phyloP scores from a whole-genome alignment of 1,140 invertebrate genomes.

The Andricus grossulariae region DNA sequence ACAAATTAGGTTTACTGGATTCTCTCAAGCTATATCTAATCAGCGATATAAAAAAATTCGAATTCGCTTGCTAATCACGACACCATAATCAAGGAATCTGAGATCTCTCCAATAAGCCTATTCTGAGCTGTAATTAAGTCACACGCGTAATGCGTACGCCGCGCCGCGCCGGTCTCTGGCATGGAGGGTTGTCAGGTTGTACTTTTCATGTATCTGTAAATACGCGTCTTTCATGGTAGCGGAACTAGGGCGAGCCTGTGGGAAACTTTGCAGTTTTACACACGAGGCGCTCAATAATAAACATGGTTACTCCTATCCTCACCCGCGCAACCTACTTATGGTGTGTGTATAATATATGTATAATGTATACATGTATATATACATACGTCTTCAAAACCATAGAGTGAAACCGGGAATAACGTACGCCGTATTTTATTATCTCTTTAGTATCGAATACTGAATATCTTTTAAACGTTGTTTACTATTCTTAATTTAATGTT shows the following conservation, averaged over 20 bases:
- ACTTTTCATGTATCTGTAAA: neutral
- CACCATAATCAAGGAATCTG: too few relatives aligned
- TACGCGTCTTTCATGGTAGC: constrained; percentile 31
- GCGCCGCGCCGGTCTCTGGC: too few relatives aligned
- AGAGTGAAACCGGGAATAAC: neutral
- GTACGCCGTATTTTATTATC: too few relatives aligned
- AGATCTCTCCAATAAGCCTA: neutral
- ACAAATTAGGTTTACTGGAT: too few relatives aligned
- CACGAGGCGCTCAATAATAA: constrained; percentile 47
- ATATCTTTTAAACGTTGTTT: too few relatives aligned
- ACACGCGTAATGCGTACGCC: too few relatives aligned
- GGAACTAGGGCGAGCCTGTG: constrained; percentile 45
- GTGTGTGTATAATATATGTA: neutral
- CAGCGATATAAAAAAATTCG: too few relatives aligned
- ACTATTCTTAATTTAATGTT: too few relatives aligned
- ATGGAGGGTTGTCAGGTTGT: too few relatives aligned
- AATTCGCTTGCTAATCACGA: too few relatives aligned
- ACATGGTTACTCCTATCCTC: constrained; percentile 31
- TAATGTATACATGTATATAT: neutral
- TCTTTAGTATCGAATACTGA: too few relatives aligned
- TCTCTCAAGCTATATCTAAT: too few relatives aligned
- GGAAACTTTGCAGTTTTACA: constrained; percentile 59
- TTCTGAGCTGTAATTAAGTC: constrained; percentile 21
- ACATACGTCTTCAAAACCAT: neutral
- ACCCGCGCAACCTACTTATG: neutral